Base-by-base conservation (phyloP, 2,888 invertebrate genomes). In the Ophion slaviceki region DNA sequence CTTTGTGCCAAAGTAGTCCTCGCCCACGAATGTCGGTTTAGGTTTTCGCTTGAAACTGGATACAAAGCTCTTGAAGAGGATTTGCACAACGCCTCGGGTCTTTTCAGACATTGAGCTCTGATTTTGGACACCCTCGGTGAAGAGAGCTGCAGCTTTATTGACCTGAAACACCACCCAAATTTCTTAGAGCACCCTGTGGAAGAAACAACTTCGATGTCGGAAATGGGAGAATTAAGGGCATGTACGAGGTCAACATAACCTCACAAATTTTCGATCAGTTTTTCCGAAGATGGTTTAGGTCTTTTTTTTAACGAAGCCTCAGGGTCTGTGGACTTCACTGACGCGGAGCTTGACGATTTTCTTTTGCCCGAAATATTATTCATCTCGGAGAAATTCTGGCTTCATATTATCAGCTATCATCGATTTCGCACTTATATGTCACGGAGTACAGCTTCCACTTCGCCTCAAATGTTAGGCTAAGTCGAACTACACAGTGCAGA, bases 1-100 rank as follows among this genome's bases (percentile, higher is more conserved):
- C 91, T 96, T 96, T 90, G 97, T 98, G 0, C 98, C 98, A 91
- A 96, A 95, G 91, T 97, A 96, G 94, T 98, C 98, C 90, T 95
- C 95, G 0, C 98, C 98, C 1, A 95, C 90, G 89, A 95, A 95
- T 36, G 95, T 94, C 2, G 86, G 82, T 78, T 80, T 87, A 5
- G 76, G 11, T 24, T 67, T 82, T 0, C 96, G 96, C 85, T 88
- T 93, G 0, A 97, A 88, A 0, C 97, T 96, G 85, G 96, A 95
- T 2, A 96, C 91, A 88, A 97, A 96, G 92, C 96, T 96, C 87
- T 94, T 95, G 24, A 96, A 92, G 11, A 96, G 95, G 84, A 95
- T 95, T 70, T 62, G 86, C 7, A 93, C 85, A 7, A 92, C 32
- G 1, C 92, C 88, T 47, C 93, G 88, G 40, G 92, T 89, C 57